Base-by-base conservation (phyloP, 2,113 vertebrate species). In the Notothenia rossii region DNA sequence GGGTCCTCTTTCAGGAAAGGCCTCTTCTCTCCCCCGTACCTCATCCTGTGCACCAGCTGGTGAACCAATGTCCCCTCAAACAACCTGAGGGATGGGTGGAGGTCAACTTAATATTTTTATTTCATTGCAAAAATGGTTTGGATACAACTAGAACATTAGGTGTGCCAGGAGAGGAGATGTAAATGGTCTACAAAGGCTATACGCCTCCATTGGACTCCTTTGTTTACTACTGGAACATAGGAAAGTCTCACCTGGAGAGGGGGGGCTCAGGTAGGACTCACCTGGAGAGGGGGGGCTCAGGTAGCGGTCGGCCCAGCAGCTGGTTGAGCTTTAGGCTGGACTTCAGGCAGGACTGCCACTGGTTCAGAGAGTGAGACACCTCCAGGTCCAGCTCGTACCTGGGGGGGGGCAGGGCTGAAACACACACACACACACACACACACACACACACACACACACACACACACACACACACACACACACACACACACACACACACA, bases 301-400 rank as follows among this genome's bases (percentile, higher is more conserved):
- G 78, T 10, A 98, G 90, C 7, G 96, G 96, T 12, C 10, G 46
- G 56, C 83, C 80, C 18, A 99, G 95, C 48, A 98, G 95, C 85
- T 96, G 95, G 88, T 97, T 98, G 77, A 98, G 95, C 29, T 94
- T 84, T 22, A 96, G 8, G 81, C 91, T 92, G 91, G 94, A 94
- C 86, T 91, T 94, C 55, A 98, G 86, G 75, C 96, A 97, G 82
- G 82, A 90, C 88, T 97, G 97, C 97, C 97, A 99, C 82, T 99
- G 96, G 89, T 94, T 97, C 82, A 96, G 95, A 55, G 89, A 3
- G 17, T 98, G 96, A 20, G 91, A 89, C 1, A 94, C 82, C 89
- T 73, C 95, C 14, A 40, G 7, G 14, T 97, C 93, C 49, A 94
- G 75, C 2, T 17, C 77, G 0, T 79, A 33, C 10, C 9, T 6